A percentile compares a stretch with the other conserved stretches of the same genome.
Conservation (phyloP, 2,797 vertebrate species). For the Acanthopagrus latus region DNA sequence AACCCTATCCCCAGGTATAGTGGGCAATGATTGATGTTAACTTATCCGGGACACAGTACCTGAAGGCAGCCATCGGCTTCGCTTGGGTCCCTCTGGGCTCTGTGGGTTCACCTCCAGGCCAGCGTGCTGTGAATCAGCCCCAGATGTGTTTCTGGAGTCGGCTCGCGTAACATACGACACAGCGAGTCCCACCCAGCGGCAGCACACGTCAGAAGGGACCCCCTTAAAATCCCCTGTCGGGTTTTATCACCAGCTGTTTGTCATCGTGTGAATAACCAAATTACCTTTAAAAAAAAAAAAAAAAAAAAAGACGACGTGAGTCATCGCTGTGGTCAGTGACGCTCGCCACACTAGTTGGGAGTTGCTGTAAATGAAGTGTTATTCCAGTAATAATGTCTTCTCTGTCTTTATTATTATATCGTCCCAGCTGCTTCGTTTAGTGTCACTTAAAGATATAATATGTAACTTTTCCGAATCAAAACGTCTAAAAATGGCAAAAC, state of each 20-base stretch:
- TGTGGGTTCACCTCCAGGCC: slow-evolving; percentile 69
- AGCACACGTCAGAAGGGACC: slow-evolving; percentile 51
- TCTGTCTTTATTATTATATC: slow-evolving; percentile 21
- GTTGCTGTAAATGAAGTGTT: slow-evolving; percentile 6
- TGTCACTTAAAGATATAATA: neutral
- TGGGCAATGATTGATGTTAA: slow-evolving; percentile 43
- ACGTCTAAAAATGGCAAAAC: no score
- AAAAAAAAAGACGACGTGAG: slow-evolving; percentile 11
- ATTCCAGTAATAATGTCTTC: neutral
- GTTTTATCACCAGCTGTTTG: slow-evolving; percentile 51
- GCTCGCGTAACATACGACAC: slow-evolving; percentile 23
- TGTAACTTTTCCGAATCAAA: no score
- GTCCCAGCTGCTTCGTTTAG: neutral
- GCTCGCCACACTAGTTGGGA: neutral
- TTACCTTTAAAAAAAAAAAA: slow-evolving; percentile 8
- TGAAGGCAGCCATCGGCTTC: slow-evolving; percentile 14
- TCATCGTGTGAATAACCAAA: slow-evolving; percentile 34
- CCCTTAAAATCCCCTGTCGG: slow-evolving; percentile 37
- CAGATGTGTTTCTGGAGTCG: slow-evolving; percentile 73
- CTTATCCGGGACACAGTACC: slow-evolving; percentile 42
- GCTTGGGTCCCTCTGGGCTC: neutral
- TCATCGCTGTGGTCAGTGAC: slow-evolving; percentile 27
- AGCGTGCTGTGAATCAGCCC: slow-evolving; percentile 71
- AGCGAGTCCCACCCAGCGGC: slow-evolving; percentile 52
- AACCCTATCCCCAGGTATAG: slow-evolving; percentile 30